Base-by-base conservation (phyloP, 2,113 vertebrate genomes). In the Cichladusa arquata region DNA sequence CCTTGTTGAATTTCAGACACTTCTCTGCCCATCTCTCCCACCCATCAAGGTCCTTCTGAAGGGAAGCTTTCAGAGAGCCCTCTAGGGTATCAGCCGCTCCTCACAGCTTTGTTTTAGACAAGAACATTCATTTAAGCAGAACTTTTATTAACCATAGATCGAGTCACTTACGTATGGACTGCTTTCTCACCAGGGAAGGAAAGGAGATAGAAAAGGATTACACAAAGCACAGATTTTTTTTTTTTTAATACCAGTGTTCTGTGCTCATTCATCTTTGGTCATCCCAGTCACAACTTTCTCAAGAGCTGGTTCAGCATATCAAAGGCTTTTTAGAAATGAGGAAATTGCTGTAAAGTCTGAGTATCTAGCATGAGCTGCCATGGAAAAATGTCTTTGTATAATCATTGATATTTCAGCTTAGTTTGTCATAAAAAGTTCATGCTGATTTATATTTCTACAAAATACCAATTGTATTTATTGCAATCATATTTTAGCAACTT, bases 401-500 rank as follows among this genome's bases (percentile, higher is more conserved):
- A 42, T 29, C 5, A 12, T 61, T 88, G 88, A 86, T 80, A 80
- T 76, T 95, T 87, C 45, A 80, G 8, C 25, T 80, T 69, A 56
- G 3, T 77, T 74, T 86, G 17, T 47, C 12, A 40, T 36, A 38
- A 57, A 62, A 88, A 64, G 8, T 67, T 74, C 22, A 44, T 17
- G 12, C 9, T 90, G 54, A 40, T 65, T 83, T 91, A 23, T 87
- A 61, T 67, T 86, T 88, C 50, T 61, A 28, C 9, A 65, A 82
- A 81, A 71, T 58, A 26, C 6, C 85, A 47, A 86, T 69, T 7
- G 44, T 73, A 70, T 84, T 86, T 93, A 79, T 89, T 77, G n/a
- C 8, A 66, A 42, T 72, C 5, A 3, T 50, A 64, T 91, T 95
- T 77, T 84, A 93, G 84, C 17, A 79, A 25, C 36, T 82, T 90